These are phyloP conservation scores for Marasmarcha lunaedactyla DNA, from an alignment of 2,888 invertebrate species.

Conservation along the genomic window DNA sequence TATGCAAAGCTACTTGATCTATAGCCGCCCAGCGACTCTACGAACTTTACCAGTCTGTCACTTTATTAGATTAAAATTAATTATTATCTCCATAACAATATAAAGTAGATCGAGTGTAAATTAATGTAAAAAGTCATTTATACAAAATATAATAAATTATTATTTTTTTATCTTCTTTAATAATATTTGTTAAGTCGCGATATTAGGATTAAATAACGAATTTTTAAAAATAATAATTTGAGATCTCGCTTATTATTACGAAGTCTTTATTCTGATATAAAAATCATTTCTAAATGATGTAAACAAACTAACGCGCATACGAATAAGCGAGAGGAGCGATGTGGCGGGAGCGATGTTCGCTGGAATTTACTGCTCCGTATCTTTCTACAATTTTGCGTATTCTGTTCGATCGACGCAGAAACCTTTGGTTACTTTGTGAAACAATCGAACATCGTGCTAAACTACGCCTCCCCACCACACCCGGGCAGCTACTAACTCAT, in stretches of 20 bases:
- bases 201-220: slow-evolving; percentile 64
- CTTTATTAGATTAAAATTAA: slow-evolving; percentile 70
- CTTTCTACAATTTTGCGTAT: not conserved
- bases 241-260: slow-evolving; percentile 70
- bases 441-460: not conserved
- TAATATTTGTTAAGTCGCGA: slow-evolving; percentile 57
- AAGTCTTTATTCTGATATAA: slow-evolving; percentile 68
- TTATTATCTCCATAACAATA: slow-evolving; percentile 66
- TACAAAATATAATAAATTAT: slow-evolving; percentile 70
- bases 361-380: slow-evolving; percentile 6
- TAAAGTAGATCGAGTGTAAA: slow-evolving; percentile 67
- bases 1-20: slow-evolving; percentile 70
- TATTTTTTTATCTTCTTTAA: slow-evolving; percentile 54
- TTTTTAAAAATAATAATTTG: slow-evolving; percentile 68
- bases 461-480: not conserved
- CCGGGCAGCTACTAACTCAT: slow-evolving; percentile 26
- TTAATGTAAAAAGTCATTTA: slow-evolving; percentile 63
- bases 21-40: slow-evolving; percentile 69
- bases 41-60: slow-evolving; percentile 71
- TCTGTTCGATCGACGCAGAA: not conserved
- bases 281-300: slow-evolving; percentile 63
- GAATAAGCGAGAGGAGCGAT: slow-evolving; percentile 56
- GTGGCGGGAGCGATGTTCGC: slow-evolving; percentile 14
- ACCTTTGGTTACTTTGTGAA: not conserved
- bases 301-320: slow-evolving; percentile 59